Evolutionary conservation across 1,140 invertebrate species (phyloP), one percentile per base, ranked within the genome.

Genomic region (Heliothis virescens): DNA sequence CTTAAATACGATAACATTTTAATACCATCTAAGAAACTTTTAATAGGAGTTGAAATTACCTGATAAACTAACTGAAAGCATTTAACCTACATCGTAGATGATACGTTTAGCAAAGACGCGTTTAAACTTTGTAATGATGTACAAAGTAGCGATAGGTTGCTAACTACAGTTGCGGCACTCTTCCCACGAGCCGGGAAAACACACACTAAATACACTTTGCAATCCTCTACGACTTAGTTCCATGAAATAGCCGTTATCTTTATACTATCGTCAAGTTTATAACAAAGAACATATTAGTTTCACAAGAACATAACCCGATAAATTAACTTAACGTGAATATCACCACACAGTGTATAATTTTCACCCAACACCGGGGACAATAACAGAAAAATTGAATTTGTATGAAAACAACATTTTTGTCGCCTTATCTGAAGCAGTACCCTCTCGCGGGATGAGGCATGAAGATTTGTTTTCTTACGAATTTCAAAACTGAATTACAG

Each of bases 401-500:
- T 57, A 26, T 73, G 10, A 57, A 15, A 57, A 53, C 26, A 18
- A 52, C 47, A 72, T 57, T 74, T 60, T 60, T 34, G 18, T 21
- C 41, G 55, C 60, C 41, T n/a, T 52, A 52, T 21, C 13, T 63
- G 18, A 63, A 65, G 18, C 59, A 16, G 65, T 26, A 74, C 26
- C n/a, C 47, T 53, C 74, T 65, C 47, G 47, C 2, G 74, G 59
- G 48, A 69, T 52, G 48, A 26, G 21, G 74, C 59, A 29, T 63
- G 34, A 26, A 63, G 47, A 76, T 76, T 65, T 53, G 60, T 52
- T 76, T 63, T 26, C 60, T 65, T 34, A 34, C 18, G 48, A 76
- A 63, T 63, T 65, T 76, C 48, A 53, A 63, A 76, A 76, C 59
- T 76, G 74, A 76, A 76, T 76, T 76, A 76, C 59, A 63, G 74